These are phyloP conservation scores for Microchrysa polita DNA, from an alignment of 2,888 invertebrate genomes.

Conservation along the genomic window DNA sequence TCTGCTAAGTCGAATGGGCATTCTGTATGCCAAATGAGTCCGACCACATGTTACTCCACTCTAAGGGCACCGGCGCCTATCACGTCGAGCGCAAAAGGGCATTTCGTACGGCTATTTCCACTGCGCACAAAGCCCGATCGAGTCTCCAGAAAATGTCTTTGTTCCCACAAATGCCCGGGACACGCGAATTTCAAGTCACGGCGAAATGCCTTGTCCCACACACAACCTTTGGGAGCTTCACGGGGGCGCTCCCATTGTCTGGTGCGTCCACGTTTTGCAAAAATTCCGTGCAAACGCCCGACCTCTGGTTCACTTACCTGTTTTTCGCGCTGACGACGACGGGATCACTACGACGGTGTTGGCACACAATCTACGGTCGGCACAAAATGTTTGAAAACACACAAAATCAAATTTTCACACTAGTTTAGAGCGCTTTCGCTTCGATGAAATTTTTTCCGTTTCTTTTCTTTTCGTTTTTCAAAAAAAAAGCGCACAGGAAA, in stretches of 20 bases:
- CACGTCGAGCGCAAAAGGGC: not conserved
- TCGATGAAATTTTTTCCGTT: not conserved
- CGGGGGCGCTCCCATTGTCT: slow-evolving; percentile 32
- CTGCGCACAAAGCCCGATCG: not conserved
- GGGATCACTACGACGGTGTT: not conserved
- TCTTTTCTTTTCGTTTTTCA: slow-evolving; percentile 8
- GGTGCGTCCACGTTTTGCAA: slow-evolving; percentile 12
- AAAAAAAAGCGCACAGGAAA: not conserved
- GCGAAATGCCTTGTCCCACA: not conserved
- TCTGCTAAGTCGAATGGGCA: not conserved
- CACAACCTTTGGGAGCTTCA: not conserved
- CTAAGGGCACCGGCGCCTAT: slow-evolving; percentile 2
- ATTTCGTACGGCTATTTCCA: not conserved
- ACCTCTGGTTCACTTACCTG: slow-evolving; percentile 20
- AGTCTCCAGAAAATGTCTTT: slow-evolving; percentile 30
- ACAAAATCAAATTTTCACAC: not conserved
- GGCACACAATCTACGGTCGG: not conserved
- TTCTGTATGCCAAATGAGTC: not conserved
- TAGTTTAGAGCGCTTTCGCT: not conserved
- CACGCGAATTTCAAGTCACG: not conserved
- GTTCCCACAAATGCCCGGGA: slow-evolving; percentile 19
- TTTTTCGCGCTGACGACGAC: not conserved
- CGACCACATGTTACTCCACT: not conserved
- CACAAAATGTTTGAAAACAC: not conserved
- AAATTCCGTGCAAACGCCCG: not conserved